These are phyloP conservation scores for Meloidogyne hapla DNA, from an alignment of 1,140 invertebrate genomes.

Conservation along the genomic window DNA sequence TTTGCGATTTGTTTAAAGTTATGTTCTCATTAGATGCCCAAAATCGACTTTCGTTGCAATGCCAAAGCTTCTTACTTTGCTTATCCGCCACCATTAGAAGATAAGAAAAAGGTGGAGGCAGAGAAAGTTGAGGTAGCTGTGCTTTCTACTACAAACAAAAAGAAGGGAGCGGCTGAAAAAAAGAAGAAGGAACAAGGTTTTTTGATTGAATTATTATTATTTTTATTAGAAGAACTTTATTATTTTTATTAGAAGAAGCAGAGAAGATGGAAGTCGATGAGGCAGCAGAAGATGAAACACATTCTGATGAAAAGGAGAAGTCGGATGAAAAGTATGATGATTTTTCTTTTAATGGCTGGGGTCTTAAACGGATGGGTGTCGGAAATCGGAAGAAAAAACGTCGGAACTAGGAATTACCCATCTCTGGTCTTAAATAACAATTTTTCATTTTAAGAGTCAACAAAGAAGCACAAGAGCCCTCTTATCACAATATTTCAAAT, in stretches of 20 bases:
- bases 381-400: too few relatives aligned
- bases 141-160: constrained; percentile 87
- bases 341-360: neutral
- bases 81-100: constrained; percentile 92
- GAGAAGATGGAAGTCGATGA: constrained; percentile 52
- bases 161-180: constrained; percentile 70
- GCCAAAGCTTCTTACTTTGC: constrained; percentile 90
- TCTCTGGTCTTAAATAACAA: too few relatives aligned
- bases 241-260: constrained; percentile 67
- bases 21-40: constrained; percentile 77
- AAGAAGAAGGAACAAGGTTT: constrained; percentile 60
- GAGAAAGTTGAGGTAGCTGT: constrained; percentile 88
- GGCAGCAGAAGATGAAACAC: constrained; percentile 14
- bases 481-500: constrained; percentile 87
- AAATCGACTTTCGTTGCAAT: constrained; percentile 85
- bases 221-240: constrained; percentile 66
- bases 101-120: constrained; percentile 93
- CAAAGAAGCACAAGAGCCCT: constrained; percentile 76
- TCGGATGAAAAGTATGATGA: constrained; percentile 9
- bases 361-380: too few relatives aligned
- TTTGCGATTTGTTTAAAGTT: neutral
- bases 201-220: constrained; percentile 66
- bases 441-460: constrained; percentile 14
- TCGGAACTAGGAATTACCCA: too few relatives aligned
- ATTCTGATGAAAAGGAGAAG: constrained; percentile 62